Percentiles rank a stretch among this genome's conserved stretches.
These are phyloP conservation scores for Brenthis ino DNA, from an alignment of 2,888 invertebrate species.

Conservation along the genomic window DNA sequence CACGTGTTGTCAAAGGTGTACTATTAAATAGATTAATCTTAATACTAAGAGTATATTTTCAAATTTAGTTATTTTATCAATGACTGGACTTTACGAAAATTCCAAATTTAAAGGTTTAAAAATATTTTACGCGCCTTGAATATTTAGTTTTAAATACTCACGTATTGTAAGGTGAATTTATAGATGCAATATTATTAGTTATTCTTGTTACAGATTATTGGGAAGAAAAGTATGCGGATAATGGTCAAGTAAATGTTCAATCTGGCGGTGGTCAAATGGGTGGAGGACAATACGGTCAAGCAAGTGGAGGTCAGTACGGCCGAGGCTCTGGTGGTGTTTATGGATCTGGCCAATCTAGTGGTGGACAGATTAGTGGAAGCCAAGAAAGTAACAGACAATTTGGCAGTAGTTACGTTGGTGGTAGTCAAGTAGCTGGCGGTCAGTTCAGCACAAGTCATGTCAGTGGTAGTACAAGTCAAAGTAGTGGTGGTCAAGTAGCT, in stretches of 20 bases:
- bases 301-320: constrained; percentile 35
- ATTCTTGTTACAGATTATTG: constrained; percentile 45
- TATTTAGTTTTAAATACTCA: not conserved
- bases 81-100: too few relatives aligned
- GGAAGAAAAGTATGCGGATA: constrained; percentile 43
- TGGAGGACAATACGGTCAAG: constrained; percentile 31
- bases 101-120: too few relatives aligned
- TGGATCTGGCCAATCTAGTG: constrained; percentile 41
- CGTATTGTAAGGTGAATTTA: too few relatives aligned
- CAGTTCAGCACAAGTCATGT: constrained; percentile 39
- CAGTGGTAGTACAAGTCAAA: constrained; percentile 32
- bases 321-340: constrained; percentile 39
- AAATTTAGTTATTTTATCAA: too few relatives aligned
- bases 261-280: constrained; percentile 24
- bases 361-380: constrained; percentile 24
- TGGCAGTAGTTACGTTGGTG: constrained; percentile 22
- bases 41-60: too few relatives aligned
- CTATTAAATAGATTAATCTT: too few relatives aligned
- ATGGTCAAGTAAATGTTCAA: constrained; percentile 37
- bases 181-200: not conserved
- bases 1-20: too few relatives aligned
- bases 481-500: constrained; percentile 40
- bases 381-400: constrained; percentile 28
- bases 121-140: not conserved
- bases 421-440: constrained; percentile 41